Conservation (phyloP, 1,140 invertebrate species). For the Drosophila biarmipes region DNA sequence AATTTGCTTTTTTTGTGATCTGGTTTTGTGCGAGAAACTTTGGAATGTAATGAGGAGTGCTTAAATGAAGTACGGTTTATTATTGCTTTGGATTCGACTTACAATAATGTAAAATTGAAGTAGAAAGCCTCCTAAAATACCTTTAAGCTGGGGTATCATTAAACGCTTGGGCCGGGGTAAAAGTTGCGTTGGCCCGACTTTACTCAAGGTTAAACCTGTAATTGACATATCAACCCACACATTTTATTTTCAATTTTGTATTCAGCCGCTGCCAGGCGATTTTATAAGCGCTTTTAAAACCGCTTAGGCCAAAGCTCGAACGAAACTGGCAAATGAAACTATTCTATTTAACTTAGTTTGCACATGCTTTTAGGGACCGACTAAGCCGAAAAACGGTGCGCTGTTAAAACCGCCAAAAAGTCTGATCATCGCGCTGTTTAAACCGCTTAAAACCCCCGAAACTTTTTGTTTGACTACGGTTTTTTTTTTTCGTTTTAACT, state of each 20-base stretch:
- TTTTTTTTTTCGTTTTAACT: constrained; percentile 13
- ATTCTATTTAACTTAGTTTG: constrained; percentile 26
- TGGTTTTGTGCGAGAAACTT: not conserved
- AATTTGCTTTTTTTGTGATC: constrained; percentile 7
- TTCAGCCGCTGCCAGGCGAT: not conserved
- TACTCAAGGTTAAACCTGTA: constrained; percentile 37
- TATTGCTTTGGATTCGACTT: not conserved
- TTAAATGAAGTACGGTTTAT: not conserved
- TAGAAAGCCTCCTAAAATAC: constrained; percentile 3
- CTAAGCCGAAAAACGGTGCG: constrained; percentile 20
- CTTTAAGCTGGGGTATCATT: constrained; percentile 7
- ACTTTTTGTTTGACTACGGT: constrained; percentile 26
- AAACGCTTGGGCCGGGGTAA: constrained; percentile 11
- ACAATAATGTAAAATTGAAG: not conserved
- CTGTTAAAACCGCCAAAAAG: constrained; percentile 45
- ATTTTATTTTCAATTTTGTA: constrained; percentile 13
- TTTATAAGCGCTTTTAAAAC: constrained; percentile 15
- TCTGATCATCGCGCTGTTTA: constrained; percentile 23
- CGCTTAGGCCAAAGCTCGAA: constrained; percentile 16
- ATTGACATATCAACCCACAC: constrained; percentile 51
- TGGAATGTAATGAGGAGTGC: not conserved
- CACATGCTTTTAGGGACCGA: not conserved
- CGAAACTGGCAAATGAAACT: constrained; percentile 11
- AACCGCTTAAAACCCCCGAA: constrained; percentile 32
- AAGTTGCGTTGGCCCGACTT: constrained; percentile 8